These are phyloP conservation scores for Tigriopus japonicus DNA, from an alignment of 1,140 invertebrate species.

Conservation along the genomic window DNA sequence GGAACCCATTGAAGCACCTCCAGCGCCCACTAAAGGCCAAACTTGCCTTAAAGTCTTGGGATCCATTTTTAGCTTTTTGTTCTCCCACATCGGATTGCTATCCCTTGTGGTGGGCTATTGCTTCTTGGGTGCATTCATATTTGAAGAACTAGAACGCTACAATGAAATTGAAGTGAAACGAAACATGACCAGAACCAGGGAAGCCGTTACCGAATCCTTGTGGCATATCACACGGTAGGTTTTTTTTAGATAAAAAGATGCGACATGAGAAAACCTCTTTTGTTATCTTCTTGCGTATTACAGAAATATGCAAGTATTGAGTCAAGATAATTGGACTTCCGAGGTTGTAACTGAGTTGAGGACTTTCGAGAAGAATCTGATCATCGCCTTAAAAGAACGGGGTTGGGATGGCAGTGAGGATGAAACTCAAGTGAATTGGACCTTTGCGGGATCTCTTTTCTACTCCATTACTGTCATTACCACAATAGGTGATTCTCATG, in stretches of 20 bases:
- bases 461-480: constrained; percentile 96
- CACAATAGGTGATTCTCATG: constrained; percentile 56
- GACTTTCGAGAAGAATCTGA: constrained; percentile 56
- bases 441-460: constrained; percentile 71
- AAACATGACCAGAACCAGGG: constrained; percentile 47
- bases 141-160: constrained; percentile 49
- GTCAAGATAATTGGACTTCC: constrained; percentile 48
- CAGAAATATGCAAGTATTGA: constrained; percentile 34
- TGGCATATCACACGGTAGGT: constrained; percentile 45
- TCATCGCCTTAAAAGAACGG: constrained; percentile 61
- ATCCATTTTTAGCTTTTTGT: constrained; percentile 62
- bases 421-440: constrained; percentile 55
- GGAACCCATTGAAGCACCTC: neutral
- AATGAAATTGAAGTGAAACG: constrained; percentile 57
- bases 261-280: neutral
- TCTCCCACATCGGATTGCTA: constrained; percentile 68
- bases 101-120: constrained; percentile 72
- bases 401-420: constrained; percentile 82
- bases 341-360: constrained; percentile 25
- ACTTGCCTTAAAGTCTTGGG: constrained; percentile 38
- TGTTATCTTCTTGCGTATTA: neutral
- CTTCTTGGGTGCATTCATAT: constrained; percentile 63
- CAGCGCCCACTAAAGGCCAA: constrained; percentile 24
- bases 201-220: constrained; percentile 51
- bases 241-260: neutral